Evolutionary conservation across 1,140 invertebrate species (phyloP).

Genomic region (Trichogramma pretiosum): DNA sequence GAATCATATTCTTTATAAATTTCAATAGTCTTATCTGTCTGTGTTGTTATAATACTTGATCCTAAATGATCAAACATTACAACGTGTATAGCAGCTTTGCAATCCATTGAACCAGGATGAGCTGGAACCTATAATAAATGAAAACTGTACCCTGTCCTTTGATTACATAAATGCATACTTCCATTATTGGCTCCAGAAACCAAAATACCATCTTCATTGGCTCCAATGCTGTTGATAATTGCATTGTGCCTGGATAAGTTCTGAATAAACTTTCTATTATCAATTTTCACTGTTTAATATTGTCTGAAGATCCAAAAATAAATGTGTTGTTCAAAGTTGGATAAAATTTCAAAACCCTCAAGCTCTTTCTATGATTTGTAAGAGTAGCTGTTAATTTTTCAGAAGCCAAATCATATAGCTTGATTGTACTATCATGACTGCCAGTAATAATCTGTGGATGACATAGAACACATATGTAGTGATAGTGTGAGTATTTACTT

Average conservation of each 20-base stretch:
- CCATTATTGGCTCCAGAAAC: constrained; percentile 98
- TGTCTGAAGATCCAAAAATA: constrained; percentile 94
- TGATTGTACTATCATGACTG: constrained; percentile 76
- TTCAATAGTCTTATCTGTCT: constrained; percentile 99
- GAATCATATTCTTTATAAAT: constrained; percentile 96
- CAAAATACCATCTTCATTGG: constrained; percentile 89
- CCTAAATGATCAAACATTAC: constrained; percentile 92
- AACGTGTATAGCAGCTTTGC: constrained; percentile 94
- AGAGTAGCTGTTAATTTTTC: constrained; percentile 91
- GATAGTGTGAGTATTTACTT: constrained; percentile 94
- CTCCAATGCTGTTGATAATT: constrained; percentile 92
- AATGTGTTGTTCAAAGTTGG: constrained; percentile 92
- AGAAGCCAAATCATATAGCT: constrained; percentile 94
- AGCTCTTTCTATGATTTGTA: constrained; percentile 99
- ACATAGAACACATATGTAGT: constrained; percentile 97
- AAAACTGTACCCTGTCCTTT: constrained; percentile 98
- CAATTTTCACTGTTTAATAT: constrained; percentile 99
- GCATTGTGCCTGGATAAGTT: constrained; percentile 96
- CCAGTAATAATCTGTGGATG: constrained; percentile 88
- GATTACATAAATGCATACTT: constrained; percentile 98
- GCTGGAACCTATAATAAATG: constrained; percentile 85
- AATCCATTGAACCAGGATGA: constrained; percentile 99
- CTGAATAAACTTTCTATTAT: constrained; percentile 96
- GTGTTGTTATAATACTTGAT: constrained; percentile 86
- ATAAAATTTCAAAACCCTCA: constrained; percentile 83